Base-by-base conservation (phyloP, 2,888 invertebrate species). In the Idaea straminata region DNA sequence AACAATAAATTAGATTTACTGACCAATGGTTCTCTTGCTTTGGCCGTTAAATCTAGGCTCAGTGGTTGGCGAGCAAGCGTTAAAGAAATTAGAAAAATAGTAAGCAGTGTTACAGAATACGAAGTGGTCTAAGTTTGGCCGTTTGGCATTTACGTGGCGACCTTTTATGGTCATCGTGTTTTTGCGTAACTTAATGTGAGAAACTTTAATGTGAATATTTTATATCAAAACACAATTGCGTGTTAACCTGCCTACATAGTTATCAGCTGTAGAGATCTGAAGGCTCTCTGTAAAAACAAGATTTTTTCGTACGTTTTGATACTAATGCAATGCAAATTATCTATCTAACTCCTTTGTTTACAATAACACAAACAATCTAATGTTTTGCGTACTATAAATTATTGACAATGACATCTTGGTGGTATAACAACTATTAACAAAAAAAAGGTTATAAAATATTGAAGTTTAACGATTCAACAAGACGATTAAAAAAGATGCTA, bases 111-210 rank as follows among this genome's bases (percentile, higher is more conserved):
- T 71, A 69, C 68, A 64, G 63, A 70, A 68, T 66, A 72, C 66
- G 35, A 58, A 58, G 68, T 69, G 66, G 67, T 68, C 78, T 76
- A 77, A 76, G 81, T 82, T 80, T 78, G 78, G 76, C 80, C 74
- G 79, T 82, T 85, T 79, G 82, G 77, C 77, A 85, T 80, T 81
- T 79, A 74, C 66, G 73, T 74, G 76, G 77, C 77, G 81, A 81
- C 85, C 84, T 82, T 85, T 83, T 81, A 83, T 80, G 82, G 84
- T 62, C 79, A 76, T 79, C 78, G 73, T 66, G 76, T 77, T 80
- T 82, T 85, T 84, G 83, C 80, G 83, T 84, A 84, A 85, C 76
- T 73, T 71, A 63, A 72, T 72, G 70, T 77, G 72, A 73, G 71
- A 73, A 69, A 73, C 62, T 68, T 61, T 35, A 58, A 47, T 47